These are phyloP conservation scores for Paradisaea rubra DNA, from an alignment of 2,113 vertebrate genomes.

Conservation along the genomic window DNA sequence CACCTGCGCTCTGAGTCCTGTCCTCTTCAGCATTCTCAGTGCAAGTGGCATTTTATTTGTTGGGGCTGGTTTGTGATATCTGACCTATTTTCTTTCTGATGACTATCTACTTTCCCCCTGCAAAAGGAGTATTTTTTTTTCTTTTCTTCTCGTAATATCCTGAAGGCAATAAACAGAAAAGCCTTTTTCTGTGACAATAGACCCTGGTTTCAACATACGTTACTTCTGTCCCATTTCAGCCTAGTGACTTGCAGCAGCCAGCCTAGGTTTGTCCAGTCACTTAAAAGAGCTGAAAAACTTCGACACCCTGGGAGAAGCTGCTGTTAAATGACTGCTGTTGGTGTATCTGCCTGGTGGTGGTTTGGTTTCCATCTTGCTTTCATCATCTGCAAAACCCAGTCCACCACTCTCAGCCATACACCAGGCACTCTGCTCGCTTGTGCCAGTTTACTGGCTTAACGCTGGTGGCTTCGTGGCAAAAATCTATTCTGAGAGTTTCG, in stretches of 20 bases:
- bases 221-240: constrained; percentile 48
- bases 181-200: background rate
- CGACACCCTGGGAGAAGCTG: background rate
- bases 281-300: background rate
- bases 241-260: constrained; percentile 22
- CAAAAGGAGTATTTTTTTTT: background rate
- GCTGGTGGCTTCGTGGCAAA: background rate
- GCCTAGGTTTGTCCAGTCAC: background rate
- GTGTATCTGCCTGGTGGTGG: rapidly evolving
- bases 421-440: background rate
- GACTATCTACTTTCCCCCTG: background rate
- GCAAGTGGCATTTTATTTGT: background rate
- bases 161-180: background rate
- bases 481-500: constrained; percentile 60
- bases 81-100: background rate
- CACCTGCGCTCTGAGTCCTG: background rate
- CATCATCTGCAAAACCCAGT: background rate
- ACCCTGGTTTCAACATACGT: constrained; percentile 4
- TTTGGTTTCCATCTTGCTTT: background rate
- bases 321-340: background rate
- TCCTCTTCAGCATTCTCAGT: background rate
- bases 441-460: background rate
- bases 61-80: background rate
- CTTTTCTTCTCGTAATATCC: background rate
- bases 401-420: rapidly evolving